A percentile compares a stretch with the other conserved stretches of the same genome.
Conservation (phyloP, 2,113 vertebrate species). For the Elanus axillaris region DNA sequence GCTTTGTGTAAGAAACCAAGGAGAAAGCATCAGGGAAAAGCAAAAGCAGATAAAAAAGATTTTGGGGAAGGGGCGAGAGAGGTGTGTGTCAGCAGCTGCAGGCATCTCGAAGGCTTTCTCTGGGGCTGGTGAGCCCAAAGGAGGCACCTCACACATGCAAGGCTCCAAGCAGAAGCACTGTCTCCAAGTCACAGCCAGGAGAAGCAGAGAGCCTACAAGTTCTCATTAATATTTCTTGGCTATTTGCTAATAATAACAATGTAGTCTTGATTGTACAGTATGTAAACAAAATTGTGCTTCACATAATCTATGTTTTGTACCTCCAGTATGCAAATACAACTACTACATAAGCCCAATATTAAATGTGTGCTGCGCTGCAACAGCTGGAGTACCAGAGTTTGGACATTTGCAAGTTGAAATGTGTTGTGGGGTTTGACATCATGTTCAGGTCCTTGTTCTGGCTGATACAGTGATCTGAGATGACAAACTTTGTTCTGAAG, state of each 20-base stretch:
- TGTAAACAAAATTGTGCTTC: not conserved
- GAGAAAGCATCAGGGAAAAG: not conserved
- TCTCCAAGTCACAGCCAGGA: not conserved
- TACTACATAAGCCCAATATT: not conserved
- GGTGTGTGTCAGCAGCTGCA: not conserved
- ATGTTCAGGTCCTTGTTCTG: not conserved
- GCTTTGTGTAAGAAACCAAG: not conserved
- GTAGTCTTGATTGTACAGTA: not conserved
- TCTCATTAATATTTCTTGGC: not conserved
- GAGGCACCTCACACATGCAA: not conserved
- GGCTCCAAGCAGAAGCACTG: not conserved
- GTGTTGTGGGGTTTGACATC: not conserved
- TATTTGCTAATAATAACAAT: not conserved
- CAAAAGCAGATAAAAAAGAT: not conserved
- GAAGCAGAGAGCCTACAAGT: not conserved
- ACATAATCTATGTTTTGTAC: not conserved
- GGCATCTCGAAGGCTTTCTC: not conserved
- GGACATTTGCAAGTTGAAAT: not conserved
- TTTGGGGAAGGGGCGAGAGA: not conserved
- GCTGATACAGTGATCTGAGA: not conserved
- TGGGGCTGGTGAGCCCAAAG: not conserved
- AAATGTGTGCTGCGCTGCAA: not conserved
- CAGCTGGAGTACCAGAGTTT: not conserved
- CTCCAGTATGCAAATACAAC: not conserved
- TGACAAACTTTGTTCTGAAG: not conserved